phyloP scores from a whole-genome alignment of 2,888 invertebrate species.

The Amphipoea oculea region DNA sequence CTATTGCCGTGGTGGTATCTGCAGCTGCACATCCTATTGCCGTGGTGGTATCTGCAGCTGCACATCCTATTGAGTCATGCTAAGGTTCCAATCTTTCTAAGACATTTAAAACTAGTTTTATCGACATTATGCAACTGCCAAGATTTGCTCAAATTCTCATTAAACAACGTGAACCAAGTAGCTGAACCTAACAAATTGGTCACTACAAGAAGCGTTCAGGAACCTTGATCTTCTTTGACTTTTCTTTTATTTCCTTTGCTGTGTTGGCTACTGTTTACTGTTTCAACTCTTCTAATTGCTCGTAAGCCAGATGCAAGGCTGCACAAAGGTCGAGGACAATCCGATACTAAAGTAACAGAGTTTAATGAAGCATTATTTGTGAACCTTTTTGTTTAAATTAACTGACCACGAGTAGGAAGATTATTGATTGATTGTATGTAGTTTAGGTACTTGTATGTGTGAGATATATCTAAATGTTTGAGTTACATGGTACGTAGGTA shows the following conservation, averaged over 20 bases:
- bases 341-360: background rate
- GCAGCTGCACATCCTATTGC: too few relatives aligned
- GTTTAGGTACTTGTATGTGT: background rate
- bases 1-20: background rate
- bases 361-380: conserved; percentile 16
- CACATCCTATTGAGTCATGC: background rate
- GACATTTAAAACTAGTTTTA: background rate
- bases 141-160: background rate
- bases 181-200: background rate
- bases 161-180: too few relatives aligned
- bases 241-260: background rate
- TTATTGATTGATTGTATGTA: background rate
- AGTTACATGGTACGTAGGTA: background rate
- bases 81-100: background rate
- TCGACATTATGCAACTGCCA: too few relatives aligned
- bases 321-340: background rate
- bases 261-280: background rate
- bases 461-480: background rate
- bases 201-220: background rate
- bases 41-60: too few relatives aligned
- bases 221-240: background rate
- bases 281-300: conserved; percentile 15
- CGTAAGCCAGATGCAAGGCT: conserved; percentile 5
- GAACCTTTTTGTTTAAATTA: background rate
- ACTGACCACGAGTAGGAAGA: background rate